Conservation (phyloP, 2,113 vertebrate species). For the Amphiprion percula region DNA sequence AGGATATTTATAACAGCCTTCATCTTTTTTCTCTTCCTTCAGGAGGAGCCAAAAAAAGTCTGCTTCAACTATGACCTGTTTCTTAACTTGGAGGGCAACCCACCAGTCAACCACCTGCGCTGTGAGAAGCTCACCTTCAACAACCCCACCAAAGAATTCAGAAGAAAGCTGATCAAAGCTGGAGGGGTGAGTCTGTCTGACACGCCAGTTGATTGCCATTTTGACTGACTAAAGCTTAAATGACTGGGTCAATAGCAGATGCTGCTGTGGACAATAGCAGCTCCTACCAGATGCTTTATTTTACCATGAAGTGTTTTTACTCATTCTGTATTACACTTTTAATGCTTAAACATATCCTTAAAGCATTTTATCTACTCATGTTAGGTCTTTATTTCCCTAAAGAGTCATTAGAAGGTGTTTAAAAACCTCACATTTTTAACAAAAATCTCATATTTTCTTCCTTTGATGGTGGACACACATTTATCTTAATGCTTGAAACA, state of each 20-base stretch:
- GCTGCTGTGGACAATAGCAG: neutral
- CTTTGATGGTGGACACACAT: no score
- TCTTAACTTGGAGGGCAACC: constrained; percentile 98
- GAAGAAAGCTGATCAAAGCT: constrained; percentile 95
- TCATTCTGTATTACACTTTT: neutral
- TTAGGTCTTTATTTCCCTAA: no score
- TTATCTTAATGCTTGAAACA: no score
- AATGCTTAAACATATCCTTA: constrained; percentile 1
- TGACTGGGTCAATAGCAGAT: constrained; percentile 17
- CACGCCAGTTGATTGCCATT: neutral
- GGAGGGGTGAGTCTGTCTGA: constrained; percentile 90
- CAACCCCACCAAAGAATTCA: constrained; percentile 98
- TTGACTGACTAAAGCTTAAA: constrained; percentile 4
- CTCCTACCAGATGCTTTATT: neutral
- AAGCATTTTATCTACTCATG: no score
- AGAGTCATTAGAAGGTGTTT: no score
- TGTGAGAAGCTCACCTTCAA: constrained; percentile 99
- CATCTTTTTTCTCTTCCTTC: constrained; percentile 7
- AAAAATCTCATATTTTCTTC: no score
- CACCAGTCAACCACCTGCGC: constrained; percentile 97
- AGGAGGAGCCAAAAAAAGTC: constrained; percentile 98
- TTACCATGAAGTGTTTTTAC: neutral
- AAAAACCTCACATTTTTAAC: no score
- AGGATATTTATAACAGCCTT: neutral
- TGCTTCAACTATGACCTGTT: constrained; percentile 98